Conservation (phyloP, 2,888 invertebrate species). For the Trichopria drosophilae region DNA sequence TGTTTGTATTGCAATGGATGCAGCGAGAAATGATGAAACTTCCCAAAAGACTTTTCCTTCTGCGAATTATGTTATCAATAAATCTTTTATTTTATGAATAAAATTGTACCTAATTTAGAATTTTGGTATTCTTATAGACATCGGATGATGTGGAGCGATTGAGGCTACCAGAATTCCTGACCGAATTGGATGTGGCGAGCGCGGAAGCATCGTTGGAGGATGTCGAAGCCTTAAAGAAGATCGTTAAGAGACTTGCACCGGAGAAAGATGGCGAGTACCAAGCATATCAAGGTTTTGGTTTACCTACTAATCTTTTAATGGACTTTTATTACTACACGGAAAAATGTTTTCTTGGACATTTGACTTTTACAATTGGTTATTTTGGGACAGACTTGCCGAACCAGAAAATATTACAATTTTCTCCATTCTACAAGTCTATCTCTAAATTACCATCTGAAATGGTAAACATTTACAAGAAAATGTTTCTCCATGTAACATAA, state of each 20-base stretch:
- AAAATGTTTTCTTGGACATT: constrained; percentile 14
- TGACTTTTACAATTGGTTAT: too few species aligned
- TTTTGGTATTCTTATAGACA: constrained; percentile 26
- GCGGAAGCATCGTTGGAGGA: constrained; percentile 51
- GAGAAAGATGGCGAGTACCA: constrained; percentile 58
- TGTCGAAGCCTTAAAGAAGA: constrained; percentile 48
- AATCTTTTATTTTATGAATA: neutral
- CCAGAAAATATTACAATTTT: too few species aligned
- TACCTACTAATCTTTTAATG: constrained; percentile 22
- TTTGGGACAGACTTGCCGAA: too few species aligned
- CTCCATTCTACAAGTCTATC: too few species aligned
- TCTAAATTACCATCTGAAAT: too few species aligned
- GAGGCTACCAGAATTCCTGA: constrained; percentile 49
- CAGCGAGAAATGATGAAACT: too few species aligned
- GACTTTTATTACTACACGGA: neutral
- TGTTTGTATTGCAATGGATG: too few species aligned
- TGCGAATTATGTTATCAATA: too few species aligned
- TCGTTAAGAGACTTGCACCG: constrained; percentile 54
- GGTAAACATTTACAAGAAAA: neutral
- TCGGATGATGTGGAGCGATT: constrained; percentile 41
- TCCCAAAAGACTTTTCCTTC: too few species aligned
- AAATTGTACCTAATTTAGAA: neutral
- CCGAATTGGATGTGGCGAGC: constrained; percentile 50
- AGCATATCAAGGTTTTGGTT: constrained; percentile 52
- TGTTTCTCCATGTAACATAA: neutral